phyloP scores from a whole-genome alignment of 2,113 vertebrate species.

The Aldabrachelys gigantea region DNA sequence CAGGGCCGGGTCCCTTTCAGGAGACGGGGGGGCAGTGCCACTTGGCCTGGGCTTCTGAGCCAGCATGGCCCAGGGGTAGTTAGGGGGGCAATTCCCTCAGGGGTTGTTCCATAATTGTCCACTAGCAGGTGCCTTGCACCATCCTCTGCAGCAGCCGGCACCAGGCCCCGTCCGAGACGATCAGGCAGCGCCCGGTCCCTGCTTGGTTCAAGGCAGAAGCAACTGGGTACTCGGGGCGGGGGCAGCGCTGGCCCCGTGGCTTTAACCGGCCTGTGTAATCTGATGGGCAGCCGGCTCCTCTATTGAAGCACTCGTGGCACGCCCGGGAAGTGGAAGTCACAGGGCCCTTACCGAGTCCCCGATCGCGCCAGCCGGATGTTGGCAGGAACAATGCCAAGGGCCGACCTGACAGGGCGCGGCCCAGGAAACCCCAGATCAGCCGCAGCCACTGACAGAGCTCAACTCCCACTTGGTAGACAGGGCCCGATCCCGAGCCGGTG shows the following conservation, averaged over 20 bases:
- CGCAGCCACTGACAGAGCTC: too few species aligned
- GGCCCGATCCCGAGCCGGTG: too few species aligned
- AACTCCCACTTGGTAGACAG: too few species aligned
- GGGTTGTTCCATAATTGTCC: neutral
- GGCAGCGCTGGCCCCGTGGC: neutral
- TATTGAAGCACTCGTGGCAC: slow-evolving; percentile 50
- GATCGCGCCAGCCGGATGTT: slow-evolving; percentile 58
- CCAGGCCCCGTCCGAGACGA: too few species aligned
- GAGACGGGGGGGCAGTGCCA: too few species aligned
- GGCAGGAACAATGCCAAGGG: slow-evolving; percentile 59
- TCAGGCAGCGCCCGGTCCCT: too few species aligned
- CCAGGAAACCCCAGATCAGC: neutral
- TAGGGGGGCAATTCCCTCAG: neutral
- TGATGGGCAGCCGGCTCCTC: slow-evolving; percentile 58
- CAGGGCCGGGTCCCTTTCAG: too few species aligned
- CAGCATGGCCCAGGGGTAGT: too few species aligned
- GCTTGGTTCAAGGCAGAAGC: too few species aligned
- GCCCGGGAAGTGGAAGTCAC: slow-evolving; percentile 55
- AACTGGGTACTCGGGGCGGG: rapidly evolving
- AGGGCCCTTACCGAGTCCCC: slow-evolving; percentile 42
- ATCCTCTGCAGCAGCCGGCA: too few species aligned
- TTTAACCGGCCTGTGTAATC: slow-evolving; percentile 49
- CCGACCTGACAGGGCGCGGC: slow-evolving; percentile 12
- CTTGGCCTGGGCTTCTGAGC: too few species aligned
- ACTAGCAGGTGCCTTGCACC: too few species aligned